These are phyloP conservation scores for Muraenolepis orangiensis DNA, from an alignment of 2,797 vertebrate species.

Conservation along the genomic window DNA sequence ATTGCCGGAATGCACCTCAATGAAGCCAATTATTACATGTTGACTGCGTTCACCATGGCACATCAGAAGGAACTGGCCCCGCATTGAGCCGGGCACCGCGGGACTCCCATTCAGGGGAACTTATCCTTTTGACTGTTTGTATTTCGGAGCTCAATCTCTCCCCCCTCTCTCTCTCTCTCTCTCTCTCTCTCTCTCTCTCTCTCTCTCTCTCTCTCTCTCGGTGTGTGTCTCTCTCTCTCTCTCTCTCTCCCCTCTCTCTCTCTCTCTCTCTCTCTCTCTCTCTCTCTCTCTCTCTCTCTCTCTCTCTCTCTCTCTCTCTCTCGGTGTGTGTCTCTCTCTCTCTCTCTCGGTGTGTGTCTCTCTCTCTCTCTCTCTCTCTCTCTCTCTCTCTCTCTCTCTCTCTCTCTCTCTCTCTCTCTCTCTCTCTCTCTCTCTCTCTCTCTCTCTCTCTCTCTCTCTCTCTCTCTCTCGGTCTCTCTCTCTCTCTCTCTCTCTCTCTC, in stretches of 20 bases:
- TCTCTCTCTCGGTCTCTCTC: slow-evolving; percentile 24
- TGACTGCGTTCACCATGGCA: slow-evolving; percentile 99
- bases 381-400: slow-evolving; percentile 43
- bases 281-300: slow-evolving; percentile 25
- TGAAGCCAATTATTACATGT: slow-evolving; percentile 99
- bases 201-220: slow-evolving; percentile 2
- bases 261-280: slow-evolving; percentile 2
- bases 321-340: too few species aligned
- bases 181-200: slow-evolving; percentile 26
- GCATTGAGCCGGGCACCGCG: slow-evolving; percentile 98
- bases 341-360: slow-evolving; percentile 31
- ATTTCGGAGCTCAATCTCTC: slow-evolving; percentile 99
- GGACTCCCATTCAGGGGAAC: slow-evolving; percentile 98
- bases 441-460: slow-evolving; percentile 18
- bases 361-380: slow-evolving; percentile 15
- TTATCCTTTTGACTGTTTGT: slow-evolving; percentile 99
- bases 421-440: too few species aligned
- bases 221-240: slow-evolving; percentile 24
- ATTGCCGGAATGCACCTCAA: slow-evolving; percentile 99
- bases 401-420: slow-evolving; percentile 45
- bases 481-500: background rate
- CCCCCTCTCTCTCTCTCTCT: slow-evolving; percentile 58
- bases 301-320: too few species aligned
- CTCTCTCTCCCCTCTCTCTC: slow-evolving; percentile 24
- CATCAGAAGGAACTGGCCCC: slow-evolving; percentile 98